Percentiles rank a stretch among this genome's conserved stretches.
These are phyloP conservation scores for Leucophora obtusa DNA, from an alignment of 2,888 invertebrate species.

Conservation along the genomic window DNA sequence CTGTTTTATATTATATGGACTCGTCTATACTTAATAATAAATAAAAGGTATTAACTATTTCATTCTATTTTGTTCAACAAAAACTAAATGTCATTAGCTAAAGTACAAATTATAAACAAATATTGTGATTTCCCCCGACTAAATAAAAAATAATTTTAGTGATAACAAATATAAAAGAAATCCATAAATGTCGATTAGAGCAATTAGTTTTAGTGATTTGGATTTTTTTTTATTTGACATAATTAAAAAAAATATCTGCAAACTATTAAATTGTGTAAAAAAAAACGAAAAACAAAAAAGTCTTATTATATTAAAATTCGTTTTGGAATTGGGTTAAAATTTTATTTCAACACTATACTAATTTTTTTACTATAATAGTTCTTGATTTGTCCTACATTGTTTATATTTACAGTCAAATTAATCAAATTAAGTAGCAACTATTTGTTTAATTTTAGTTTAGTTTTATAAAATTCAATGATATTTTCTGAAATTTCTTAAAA, in stretches of 20 bases:
- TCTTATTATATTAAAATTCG: no score
- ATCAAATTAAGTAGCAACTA: no score
- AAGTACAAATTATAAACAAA: background rate
- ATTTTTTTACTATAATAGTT: no score
- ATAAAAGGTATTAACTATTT: constrained; percentile 1
- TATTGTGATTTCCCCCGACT: background rate
- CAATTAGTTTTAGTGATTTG: no score
- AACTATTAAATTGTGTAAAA: background rate
- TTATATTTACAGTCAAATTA: no score
- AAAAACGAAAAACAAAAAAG: no score
- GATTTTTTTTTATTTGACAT: background rate
- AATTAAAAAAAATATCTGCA: background rate
- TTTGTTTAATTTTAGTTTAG: no score
- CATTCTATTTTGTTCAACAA: background rate
- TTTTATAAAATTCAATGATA: no score
- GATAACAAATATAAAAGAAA: background rate
- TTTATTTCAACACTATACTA: no score
- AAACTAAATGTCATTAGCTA: background rate
- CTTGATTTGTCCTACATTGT: no score
- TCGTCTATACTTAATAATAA: background rate
- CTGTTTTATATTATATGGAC: background rate
- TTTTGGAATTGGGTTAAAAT: no score
- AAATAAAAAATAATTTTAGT: background rate
- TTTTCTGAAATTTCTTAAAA: no score
- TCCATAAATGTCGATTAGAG: background rate